A percentile compares a stretch with the other conserved stretches of the same genome.
Evolutionary conservation across 2,797 vertebrate species (phyloP).

Genomic region (Balearica regulorum): DNA sequence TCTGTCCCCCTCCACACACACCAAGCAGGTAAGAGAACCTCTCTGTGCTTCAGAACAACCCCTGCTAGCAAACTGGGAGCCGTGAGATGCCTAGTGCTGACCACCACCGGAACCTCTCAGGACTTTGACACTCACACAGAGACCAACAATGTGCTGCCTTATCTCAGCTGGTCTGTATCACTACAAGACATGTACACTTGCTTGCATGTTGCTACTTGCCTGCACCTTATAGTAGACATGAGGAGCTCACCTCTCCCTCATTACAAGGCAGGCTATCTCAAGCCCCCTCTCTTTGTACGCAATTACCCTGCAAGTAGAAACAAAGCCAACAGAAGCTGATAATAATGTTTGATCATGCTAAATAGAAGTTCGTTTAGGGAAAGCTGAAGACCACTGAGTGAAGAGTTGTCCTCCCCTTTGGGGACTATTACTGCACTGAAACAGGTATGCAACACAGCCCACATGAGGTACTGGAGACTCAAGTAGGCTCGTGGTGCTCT

Average conservation of each 20-base stretch:
- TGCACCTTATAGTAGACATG: rapidly evolving
- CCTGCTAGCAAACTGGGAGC: neutral
- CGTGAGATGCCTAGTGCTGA: neutral
- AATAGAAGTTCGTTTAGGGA: neutral
- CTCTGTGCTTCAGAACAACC: neutral
- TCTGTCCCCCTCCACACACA: neutral
- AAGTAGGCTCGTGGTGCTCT: neutral
- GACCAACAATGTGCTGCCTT: neutral
- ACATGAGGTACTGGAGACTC: neutral
- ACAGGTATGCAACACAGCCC: neutral
- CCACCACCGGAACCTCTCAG: neutral
- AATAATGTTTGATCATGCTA: neutral
- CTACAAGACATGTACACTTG: neutral
- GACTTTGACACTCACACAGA: neutral
- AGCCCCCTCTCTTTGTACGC: neutral
- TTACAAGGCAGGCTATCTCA: neutral
- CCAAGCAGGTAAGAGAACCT: neutral
- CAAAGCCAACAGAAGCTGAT: neutral
- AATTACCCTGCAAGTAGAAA: neutral
- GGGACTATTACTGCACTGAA: neutral
- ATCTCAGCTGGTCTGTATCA: neutral
- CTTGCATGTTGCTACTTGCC: neutral
- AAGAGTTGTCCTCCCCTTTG: neutral
- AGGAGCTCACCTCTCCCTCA: neutral
- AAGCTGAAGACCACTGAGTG: neutral